Percentiles rank a stretch among this genome's conserved stretches.
Evolutionary conservation across 2,113 vertebrate genomes (phyloP).

Genomic region (Capricornis sumatraensis): DNA sequence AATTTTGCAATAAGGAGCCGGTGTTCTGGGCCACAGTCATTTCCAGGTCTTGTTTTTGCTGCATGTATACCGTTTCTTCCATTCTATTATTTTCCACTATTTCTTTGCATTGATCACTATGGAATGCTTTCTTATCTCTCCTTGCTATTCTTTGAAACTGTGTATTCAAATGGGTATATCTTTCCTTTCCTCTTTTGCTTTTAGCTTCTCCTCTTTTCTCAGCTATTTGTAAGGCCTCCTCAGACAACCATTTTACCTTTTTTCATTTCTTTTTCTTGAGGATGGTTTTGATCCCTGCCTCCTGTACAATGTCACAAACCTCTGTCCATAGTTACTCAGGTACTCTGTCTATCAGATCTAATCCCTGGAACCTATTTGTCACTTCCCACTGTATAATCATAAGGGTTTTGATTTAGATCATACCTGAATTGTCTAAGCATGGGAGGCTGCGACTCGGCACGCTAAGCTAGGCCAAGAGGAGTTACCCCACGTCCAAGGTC

Average conservation of each 20-base stretch:
- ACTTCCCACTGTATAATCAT: neutral
- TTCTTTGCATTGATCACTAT: neutral
- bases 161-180: neutral
- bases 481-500: too few relatives aligned
- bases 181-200: neutral
- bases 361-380: neutral
- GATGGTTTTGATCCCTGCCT: neutral
- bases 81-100: neutral
- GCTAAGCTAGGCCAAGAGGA: too few relatives aligned
- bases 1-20: neutral
- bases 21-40: neutral
- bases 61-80: neutral
- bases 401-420: neutral
- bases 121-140: neutral
- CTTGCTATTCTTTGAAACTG: neutral
- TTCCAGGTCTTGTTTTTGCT: neutral
- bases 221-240: neutral
- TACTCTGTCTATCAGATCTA: neutral
- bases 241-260: neutral
- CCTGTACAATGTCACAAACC: neutral
- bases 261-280: neutral
- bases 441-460: rapidly evolving
- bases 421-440: neutral
- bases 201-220: neutral
- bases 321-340: neutral